Base-by-base conservation (phyloP, 1,140 invertebrate species). In the Psix sp. region DNA sequence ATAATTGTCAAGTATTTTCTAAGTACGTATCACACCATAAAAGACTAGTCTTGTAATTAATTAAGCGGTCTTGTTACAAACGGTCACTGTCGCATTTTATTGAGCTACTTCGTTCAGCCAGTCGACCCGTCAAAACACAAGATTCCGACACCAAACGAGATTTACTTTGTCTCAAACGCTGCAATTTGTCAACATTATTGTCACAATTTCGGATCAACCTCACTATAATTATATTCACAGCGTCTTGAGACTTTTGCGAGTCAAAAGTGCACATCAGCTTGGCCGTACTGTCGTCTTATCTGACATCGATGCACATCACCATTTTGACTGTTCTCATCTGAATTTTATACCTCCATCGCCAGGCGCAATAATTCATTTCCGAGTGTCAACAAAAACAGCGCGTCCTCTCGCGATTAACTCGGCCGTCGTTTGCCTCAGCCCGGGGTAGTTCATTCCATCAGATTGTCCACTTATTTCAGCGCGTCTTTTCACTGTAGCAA, bases 401-500 rank as follows among this genome's bases (percentile, higher is more conserved):
- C 35, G 33, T 16, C 11, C 5, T 11, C 16, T 6, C 13, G 48
- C 21, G 31, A 4, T 11, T 0, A 29, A n/a, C 6, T 46, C 14
- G 1, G 21, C 16, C 11, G 33, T 33, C 29, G 17, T 20, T 14
- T 5, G 14, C 3, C 7, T 6, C 3, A 11, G 0, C 13, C 11
- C 51, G 11, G 5, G 18, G 11, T 38, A 14, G 14, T 38, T 57
- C 49, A 57, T 63, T 49, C 36, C 59, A 46, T 36, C 40, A 29
- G 29, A 40, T 16, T n/a, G 31, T 31, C 24, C 26, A 48, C 43
- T 57, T 24, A 42, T 54, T 35, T 65, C 16, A 26, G 21, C 51
- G 52, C 70, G 73, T 79, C 74, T 74, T 71, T 67, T 48, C 70
- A 49, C 48, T 74, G 70, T 70, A 52, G 76, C 79, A 84, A 82